Evolutionary conservation across 2,888 invertebrate species (phyloP).

Genomic region (Dilophus febrilis): DNA sequence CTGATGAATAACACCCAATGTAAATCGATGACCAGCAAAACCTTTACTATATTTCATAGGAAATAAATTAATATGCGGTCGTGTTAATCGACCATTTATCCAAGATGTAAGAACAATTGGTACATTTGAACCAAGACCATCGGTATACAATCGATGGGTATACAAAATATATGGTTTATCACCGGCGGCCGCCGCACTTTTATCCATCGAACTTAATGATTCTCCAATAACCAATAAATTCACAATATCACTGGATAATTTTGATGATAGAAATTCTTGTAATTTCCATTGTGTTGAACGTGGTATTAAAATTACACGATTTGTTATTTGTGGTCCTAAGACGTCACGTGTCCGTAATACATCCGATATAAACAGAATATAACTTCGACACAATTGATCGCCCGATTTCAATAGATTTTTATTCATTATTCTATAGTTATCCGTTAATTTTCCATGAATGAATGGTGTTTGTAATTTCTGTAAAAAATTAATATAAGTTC

Average conservation of each 20-base stretch:
- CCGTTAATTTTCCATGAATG: constrained; percentile 43
- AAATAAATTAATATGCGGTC: constrained; percentile 44
- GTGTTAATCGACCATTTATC: constrained; percentile 44
- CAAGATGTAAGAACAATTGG: constrained; percentile 54
- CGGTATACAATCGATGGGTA: constrained; percentile 54
- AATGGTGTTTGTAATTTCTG: constrained; percentile 34
- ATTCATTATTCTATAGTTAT: constrained; percentile 31
- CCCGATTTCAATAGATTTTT: constrained; percentile 26
- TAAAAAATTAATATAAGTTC: too few species aligned
- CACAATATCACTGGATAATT: constrained; percentile 43
- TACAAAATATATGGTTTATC: constrained; percentile 55
- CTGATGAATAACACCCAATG: constrained; percentile 49
- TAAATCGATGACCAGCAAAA: constrained; percentile 58
- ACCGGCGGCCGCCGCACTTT: constrained; percentile 14
- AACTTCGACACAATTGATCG: constrained; percentile 39
- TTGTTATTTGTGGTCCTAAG: constrained; percentile 42
- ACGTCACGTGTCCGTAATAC: constrained; percentile 38
- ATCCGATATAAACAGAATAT: constrained; percentile 48
- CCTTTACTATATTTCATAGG: constrained; percentile 48
- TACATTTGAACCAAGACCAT: constrained; percentile 53
- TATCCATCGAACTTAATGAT: constrained; percentile 38
- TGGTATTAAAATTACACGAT: constrained; percentile 48
- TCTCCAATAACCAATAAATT: constrained; percentile 54
- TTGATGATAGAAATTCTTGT: constrained; percentile 46
- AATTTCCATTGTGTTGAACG: constrained; percentile 59